These are phyloP conservation scores for Sitta carolinensis DNA, from an alignment of 2,797 vertebrate genomes.

Conservation along the genomic window DNA sequence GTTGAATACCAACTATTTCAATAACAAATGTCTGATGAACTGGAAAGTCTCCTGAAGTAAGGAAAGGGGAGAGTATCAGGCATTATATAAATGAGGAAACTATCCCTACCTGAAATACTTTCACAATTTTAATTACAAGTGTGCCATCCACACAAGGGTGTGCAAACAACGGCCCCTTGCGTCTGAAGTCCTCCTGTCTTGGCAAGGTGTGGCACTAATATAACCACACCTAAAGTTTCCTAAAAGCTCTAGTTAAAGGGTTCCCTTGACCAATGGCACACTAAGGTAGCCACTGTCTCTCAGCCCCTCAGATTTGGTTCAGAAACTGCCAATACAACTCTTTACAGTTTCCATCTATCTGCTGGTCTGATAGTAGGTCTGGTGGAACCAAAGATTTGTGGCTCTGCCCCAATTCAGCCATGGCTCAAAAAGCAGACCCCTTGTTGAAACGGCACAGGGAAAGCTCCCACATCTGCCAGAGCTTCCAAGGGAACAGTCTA, in stretches of 20 bases:
- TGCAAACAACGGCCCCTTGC: neutral
- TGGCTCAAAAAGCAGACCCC: neutral
- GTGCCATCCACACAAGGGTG: neutral
- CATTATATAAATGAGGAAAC: neutral
- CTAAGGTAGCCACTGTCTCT: neutral
- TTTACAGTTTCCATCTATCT: neutral
- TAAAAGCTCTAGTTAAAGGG: neutral
- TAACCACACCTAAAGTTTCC: neutral
- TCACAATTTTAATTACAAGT: neutral
- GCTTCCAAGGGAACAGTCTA: neutral
- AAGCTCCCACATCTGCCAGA: neutral
- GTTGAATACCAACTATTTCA: neutral
- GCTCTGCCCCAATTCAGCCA: neutral
- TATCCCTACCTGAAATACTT: neutral
- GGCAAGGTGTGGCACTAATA: neutral
- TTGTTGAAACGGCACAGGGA: neutral
- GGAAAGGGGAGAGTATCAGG: neutral
- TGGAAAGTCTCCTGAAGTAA: neutral
- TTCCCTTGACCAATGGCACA: neutral
- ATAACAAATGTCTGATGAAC: neutral
- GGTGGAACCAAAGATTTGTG: neutral
- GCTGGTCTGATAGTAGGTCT: neutral
- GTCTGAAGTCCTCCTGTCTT: neutral
- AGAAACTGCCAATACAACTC: neutral
- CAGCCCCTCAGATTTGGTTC: neutral